Percentiles rank a stretch among this genome's conserved stretches.
Conservation (phyloP, 2,888 invertebrate species). For the Lutraria lutraria region DNA sequence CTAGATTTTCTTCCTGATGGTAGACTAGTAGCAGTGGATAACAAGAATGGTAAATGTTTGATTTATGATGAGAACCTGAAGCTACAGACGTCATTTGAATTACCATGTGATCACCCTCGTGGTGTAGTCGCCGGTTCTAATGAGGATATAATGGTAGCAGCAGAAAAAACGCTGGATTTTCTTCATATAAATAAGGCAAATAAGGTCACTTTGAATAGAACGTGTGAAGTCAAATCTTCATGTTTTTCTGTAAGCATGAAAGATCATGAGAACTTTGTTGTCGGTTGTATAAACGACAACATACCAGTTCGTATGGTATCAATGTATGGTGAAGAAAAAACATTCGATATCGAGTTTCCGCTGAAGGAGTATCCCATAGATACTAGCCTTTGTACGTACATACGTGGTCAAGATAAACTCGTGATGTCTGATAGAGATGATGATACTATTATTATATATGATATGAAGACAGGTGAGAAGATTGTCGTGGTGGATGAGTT, state of each 20-base stretch:
- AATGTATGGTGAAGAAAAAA: too few species aligned
- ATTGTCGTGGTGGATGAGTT: too few species aligned
- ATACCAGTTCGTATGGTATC: too few species aligned
- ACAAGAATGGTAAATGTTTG: constrained; percentile 33
- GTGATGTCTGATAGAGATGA: too few species aligned
- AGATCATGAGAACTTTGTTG: constrained; percentile 23
- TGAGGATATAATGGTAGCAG: constrained; percentile 10
- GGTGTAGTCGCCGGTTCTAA: constrained; percentile 20
- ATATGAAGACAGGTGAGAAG: too few species aligned
- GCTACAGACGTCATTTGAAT: not conserved
- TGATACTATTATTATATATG: too few species aligned
- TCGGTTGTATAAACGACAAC: not conserved
- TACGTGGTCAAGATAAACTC: too few species aligned
- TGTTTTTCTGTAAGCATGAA: constrained; percentile 18
- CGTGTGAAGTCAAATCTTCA: not conserved
- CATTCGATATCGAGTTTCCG: too few species aligned
- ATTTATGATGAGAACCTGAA: constrained; percentile 9
- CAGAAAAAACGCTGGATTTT: not conserved
- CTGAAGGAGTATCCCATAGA: too few species aligned
- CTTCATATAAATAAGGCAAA: constrained; percentile 7
- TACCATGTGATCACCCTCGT: not conserved
- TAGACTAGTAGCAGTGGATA: not conserved
- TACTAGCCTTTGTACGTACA: too few species aligned
- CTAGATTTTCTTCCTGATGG: constrained; percentile 28
- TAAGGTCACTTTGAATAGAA: constrained; percentile 15